Evolutionary conservation across 2,113 vertebrate species (phyloP), one percentile per base, ranked within the genome.

Genomic region (Anarhynchus alexandrinus): DNA sequence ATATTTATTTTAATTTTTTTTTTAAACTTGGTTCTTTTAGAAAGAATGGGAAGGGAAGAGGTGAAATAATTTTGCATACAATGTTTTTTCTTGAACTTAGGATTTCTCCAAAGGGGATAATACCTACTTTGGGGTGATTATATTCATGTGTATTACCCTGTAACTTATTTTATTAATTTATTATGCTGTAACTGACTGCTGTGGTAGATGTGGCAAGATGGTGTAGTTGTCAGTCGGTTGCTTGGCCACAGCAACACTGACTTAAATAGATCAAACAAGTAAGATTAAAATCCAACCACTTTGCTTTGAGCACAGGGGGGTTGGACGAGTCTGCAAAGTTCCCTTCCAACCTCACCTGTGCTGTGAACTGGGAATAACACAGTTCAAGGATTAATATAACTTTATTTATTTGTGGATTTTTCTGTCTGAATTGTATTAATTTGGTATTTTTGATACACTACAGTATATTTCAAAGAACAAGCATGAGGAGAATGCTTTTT

Each of bases 331-430:
- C 62, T 72, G n/a, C 22, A 55, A 32, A 34, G 11, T 43, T 87
- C 36, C 17, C 27, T 85, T 82, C 58, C 49, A 61, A 1, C 22
- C 42, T 89, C 25, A 58, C 38, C 77, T 66, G 12, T 80, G n/a
- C 43, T 45, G 9, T 86, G 79, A 70, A 40, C 32, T 78, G 18
- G 54, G 38, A 61, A 55, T 58, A 65, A 73, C 42, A 29, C 36
- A 83, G 32, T 30, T 58, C 3, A 3, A 15, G 20, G 9, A 88
- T 73, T 17, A 38, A 10, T 4, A 2, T 16, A 0, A 34, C 72
- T 78, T 54, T 66, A 42, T 67, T 88, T 76, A 47, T 87, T 72
- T 80, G 49, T 82, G 38, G 5, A 16, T 83, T 90, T 92, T 87
- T 30, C 45, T 38, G 9, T 69, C 57, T 85, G 43, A 82, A 52